Percentiles rank a stretch among this genome's conserved stretches.
Evolutionary conservation across 2,113 vertebrate genomes (phyloP).

Genomic region (Rhadina sibilatrix): DNA sequence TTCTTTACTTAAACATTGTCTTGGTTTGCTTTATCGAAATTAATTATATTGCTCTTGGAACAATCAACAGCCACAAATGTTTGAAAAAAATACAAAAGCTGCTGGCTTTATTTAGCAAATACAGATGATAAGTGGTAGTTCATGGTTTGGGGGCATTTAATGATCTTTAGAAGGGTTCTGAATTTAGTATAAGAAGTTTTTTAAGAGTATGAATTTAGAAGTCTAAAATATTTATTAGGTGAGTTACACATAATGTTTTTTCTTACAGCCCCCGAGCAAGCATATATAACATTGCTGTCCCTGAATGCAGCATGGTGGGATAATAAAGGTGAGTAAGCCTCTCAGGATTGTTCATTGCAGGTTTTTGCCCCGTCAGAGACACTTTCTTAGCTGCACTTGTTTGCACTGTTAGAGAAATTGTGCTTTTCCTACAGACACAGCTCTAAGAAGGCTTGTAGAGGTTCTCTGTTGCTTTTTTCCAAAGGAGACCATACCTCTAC

Average conservation of each 20-base stretch:
- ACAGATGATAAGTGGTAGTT: neutral
- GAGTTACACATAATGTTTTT: neutral
- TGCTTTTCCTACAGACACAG: neutral
- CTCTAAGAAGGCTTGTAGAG: neutral
- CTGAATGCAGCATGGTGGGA: neutral
- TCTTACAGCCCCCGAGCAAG: neutral
- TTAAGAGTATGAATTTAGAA: neutral
- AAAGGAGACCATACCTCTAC: neutral
- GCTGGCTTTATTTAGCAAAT: neutral
- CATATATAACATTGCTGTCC: neutral
- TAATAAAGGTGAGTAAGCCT: neutral
- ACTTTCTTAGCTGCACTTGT: neutral
- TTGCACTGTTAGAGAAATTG: neutral
- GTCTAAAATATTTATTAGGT: neutral
- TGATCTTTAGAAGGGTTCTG: neutral
- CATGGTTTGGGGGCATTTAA: neutral
- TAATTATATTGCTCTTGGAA: neutral
- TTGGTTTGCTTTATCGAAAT: neutral
- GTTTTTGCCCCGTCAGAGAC: neutral
- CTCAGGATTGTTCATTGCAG: neutral
- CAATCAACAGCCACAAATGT: neutral
- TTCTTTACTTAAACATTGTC: neutral
- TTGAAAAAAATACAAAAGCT: neutral
- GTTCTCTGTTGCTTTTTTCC: neutral
- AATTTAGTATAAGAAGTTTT: neutral